Base-by-base conservation (phyloP, 2,113 vertebrate species). In the Corapipo altera region DNA sequence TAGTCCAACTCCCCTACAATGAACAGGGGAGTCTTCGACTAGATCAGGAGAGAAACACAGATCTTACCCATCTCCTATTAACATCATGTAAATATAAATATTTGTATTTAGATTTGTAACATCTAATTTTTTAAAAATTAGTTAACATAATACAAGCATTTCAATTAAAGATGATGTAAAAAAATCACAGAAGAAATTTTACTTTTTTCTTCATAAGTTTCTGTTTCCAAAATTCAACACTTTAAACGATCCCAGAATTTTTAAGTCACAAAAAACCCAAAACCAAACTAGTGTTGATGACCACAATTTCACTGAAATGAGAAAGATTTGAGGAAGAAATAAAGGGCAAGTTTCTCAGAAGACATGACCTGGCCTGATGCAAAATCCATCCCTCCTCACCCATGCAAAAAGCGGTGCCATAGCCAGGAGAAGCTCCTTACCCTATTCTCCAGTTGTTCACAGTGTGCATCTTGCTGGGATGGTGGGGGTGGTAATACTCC, bases 331-430 rank as follows among this genome's bases (percentile, higher is more conserved):
- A 79, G 23, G 32, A 44, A 80, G 11, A 90, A 81, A 48, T 6
- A 67, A 58, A 84, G 81, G 54, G 21, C 55, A 82, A 65, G 9
- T 55, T 82, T 74, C 51, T 88, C 48, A 48, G 23, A 49, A 58
- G 11, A 55, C 0, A 0, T 69, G 30, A 67, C 39, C 16, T 33
- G 23, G 26, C 30, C 13, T 1, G 7, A 70, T 41, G 57, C 16
- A 49, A 93, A 86, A 62, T 41, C 37, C 28, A 70, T 19, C 59
- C 35, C 17, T 61, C 33, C 51, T 87, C 44, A 58, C 9, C 17
- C 11, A 39, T 11, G 32, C 30, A 18, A 91, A 73, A 66, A 77
- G 9, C 18, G 66, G 67, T 83, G 44, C 58, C 44, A 57, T 9
- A 79, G 30, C 16, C 57, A 72, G 27, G 54, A 89, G 55, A 70